phyloP scores from a whole-genome alignment of 1,140 invertebrate genomes.

The Adelges cooleyi region DNA sequence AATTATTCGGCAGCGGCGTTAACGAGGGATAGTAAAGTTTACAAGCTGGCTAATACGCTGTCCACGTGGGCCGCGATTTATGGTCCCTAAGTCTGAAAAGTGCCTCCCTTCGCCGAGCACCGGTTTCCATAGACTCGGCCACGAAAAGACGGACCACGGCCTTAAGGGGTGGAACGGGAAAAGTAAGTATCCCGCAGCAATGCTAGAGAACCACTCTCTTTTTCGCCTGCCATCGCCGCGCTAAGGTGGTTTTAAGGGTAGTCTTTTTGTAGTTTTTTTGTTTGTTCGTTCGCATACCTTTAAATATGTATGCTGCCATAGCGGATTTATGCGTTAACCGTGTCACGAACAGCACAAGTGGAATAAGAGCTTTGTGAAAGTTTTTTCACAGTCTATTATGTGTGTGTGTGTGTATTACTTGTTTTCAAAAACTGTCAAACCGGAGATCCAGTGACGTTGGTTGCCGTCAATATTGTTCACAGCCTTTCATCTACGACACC shows the following conservation, averaged over 20 bases:
- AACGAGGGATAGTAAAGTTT: constrained; percentile 22
- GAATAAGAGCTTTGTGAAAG: background rate
- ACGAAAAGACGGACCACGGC: too few species aligned
- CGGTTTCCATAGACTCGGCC: background rate
- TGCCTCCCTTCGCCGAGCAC: background rate
- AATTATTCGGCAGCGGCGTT: background rate
- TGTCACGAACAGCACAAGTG: constrained; percentile 7
- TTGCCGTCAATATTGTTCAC: background rate
- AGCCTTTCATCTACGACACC: background rate
- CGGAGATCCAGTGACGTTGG: background rate
- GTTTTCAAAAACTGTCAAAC: constrained; percentile 6
- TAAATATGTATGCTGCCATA: too few species aligned
- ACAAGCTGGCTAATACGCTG: constrained; percentile 12
- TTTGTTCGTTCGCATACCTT: background rate
- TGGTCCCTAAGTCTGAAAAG: constrained; percentile 4
- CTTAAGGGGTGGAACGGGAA: too few species aligned
- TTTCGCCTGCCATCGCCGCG: background rate
- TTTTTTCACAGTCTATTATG: background rate
- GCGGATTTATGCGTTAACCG: constrained; percentile 12
- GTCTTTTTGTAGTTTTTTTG: too few species aligned
- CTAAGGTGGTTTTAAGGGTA: background rate
- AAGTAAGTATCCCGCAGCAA: too few species aligned
- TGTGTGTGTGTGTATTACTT: background rate
- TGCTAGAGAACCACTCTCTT: background rate
- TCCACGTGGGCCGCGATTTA: constrained; percentile 5